Evolutionary conservation across 2,113 vertebrate genomes (phyloP).

Genomic region (Psettodes erumei): DNA sequence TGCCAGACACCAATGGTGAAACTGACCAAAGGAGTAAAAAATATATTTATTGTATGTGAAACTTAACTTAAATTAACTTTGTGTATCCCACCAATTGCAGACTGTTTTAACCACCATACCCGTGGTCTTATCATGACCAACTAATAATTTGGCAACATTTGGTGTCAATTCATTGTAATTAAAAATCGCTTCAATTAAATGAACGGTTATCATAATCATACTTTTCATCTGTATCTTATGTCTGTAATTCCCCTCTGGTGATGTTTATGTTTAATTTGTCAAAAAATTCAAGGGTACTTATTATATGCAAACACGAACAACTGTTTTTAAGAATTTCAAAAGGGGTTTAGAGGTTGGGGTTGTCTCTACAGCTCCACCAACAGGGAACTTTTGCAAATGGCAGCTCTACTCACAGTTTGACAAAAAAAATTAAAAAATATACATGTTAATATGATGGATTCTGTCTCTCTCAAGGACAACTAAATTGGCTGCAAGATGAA

Average conservation of each 20-base stretch:
- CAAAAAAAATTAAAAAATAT: too few relatives aligned
- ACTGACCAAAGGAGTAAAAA: neutral
- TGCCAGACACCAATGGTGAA: constrained; percentile 6
- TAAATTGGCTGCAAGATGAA: too few relatives aligned
- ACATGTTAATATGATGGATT: too few relatives aligned
- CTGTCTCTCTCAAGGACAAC: too few relatives aligned
- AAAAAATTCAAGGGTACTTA: too few relatives aligned
- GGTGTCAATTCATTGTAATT: neutral
- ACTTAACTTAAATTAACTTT: constrained; percentile 26
- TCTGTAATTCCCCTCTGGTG: neutral
- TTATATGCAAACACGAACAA: too few relatives aligned
- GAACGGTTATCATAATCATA: neutral
- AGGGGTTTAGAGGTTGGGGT: neutral
- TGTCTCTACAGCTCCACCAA: neutral
- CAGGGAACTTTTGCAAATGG: too few relatives aligned
- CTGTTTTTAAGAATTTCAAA: too few relatives aligned
- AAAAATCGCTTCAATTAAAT: neutral
- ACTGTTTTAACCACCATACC: neutral
- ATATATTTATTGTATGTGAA: constrained; percentile 42
- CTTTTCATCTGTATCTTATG: neutral
- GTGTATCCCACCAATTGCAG: neutral
- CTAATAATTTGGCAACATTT: neutral
- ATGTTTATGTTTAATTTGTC: neutral
- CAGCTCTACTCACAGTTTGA: too few relatives aligned
- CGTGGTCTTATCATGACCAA: neutral